A percentile compares a stretch with the other conserved stretches of the same genome.
These are phyloP conservation scores for Plagiodera versicolora DNA, from an alignment of 2,888 invertebrate species.

Conservation along the genomic window DNA sequence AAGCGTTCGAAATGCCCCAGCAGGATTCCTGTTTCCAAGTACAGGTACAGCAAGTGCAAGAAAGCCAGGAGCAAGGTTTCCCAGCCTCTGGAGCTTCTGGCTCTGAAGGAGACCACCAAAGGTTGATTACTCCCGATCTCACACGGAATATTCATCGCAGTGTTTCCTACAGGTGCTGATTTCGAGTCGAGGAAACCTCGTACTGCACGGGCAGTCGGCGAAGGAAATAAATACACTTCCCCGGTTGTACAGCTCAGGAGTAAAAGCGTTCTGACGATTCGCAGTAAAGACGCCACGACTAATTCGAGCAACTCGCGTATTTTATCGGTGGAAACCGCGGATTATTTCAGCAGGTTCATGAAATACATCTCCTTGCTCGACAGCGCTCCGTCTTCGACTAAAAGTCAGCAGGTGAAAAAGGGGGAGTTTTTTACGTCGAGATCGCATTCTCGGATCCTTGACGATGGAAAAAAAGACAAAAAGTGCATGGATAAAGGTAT, in stretches of 20 bases:
- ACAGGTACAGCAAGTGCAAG: constrained; percentile 12
- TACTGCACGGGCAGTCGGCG: too few relatives aligned
- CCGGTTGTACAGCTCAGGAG: neutral
- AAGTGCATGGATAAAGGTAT: neutral
- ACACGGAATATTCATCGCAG: too few relatives aligned
- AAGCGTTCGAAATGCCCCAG: neutral
- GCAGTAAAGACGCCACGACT: neutral
- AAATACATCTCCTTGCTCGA: neutral
- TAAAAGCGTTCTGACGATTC: neutral
- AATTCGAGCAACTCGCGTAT: neutral
- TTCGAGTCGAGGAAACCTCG: too few relatives aligned
- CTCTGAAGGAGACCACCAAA: neutral
- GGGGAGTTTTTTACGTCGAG: constrained; percentile 25
- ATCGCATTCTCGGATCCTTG: constrained; percentile 24
- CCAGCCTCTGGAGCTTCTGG: neutral
- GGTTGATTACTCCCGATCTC: too few relatives aligned
- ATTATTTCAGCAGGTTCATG: constrained; percentile 6
- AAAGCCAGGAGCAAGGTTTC: neutral
- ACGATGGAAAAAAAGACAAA: neutral
- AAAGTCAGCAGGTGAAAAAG: constrained; percentile 21
- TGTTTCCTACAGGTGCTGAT: too few relatives aligned
- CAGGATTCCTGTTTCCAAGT: constrained; percentile 11
- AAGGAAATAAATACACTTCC: neutral
- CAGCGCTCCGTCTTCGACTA: neutral
- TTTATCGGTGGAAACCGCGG: neutral